A percentile compares a stretch with the other conserved stretches of the same genome.
These are phyloP conservation scores for Acheta domesticus DNA, from an alignment of 2,888 invertebrate species.

Conservation along the genomic window DNA sequence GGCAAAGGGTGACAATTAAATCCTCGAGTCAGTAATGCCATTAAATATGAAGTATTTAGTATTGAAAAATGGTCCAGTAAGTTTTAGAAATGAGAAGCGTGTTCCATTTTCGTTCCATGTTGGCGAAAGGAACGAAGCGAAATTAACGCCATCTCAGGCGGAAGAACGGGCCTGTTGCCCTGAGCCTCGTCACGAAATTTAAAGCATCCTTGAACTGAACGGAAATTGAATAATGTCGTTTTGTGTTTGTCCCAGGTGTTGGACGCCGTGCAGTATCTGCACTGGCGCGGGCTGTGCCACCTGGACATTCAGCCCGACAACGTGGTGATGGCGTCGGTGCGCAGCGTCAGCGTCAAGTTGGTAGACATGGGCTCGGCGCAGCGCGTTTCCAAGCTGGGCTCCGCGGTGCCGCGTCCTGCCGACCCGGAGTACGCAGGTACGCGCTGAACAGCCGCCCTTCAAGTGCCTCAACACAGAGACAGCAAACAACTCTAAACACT, in stretches of 20 bases:
- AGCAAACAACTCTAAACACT: constrained; percentile 86
- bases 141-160: no score
- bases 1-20: no score
- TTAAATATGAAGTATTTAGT: no score
- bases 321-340: constrained; percentile 82
- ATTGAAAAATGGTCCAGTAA: no score
- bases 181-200: no score
- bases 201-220: no score
- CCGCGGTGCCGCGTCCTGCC: constrained; percentile 65
- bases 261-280: constrained; percentile 89
- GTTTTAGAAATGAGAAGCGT: no score
- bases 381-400: constrained; percentile 74
- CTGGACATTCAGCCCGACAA: constrained; percentile 93
- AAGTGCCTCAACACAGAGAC: constrained; percentile 81
- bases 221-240: no score
- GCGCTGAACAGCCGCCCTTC: constrained; percentile 63
- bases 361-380: constrained; percentile 89
- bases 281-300: constrained; percentile 88
- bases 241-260: constrained; percentile 53
- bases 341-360: constrained; percentile 82
- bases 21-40: no score
- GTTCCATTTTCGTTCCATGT: no score
- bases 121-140: no score
- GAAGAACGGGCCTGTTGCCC: no score
- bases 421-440: constrained; percentile 69